Evolutionary conservation across 2,113 vertebrate genomes (phyloP).

Genomic region (Desmodus rotundus): DNA sequence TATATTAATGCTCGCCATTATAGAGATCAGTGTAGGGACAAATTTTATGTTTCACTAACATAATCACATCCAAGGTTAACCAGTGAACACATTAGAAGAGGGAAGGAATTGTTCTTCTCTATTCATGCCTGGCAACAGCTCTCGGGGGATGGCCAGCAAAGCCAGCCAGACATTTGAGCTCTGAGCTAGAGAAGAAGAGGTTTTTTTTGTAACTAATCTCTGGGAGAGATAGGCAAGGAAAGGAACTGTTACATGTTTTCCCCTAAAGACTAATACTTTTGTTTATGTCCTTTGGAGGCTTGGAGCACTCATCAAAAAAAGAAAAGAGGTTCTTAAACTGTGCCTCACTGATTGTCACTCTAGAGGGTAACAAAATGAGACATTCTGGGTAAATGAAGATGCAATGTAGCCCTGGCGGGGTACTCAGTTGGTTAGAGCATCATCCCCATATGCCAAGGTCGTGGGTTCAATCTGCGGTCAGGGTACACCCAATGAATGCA

Average conservation of each 20-base stretch:
- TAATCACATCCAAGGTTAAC: not conserved
- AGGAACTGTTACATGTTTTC: not conserved
- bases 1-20: not conserved
- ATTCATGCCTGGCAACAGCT: not conserved
- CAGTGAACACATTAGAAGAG: not conserved
- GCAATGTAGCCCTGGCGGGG: too few relatives aligned
- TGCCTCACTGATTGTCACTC: not conserved
- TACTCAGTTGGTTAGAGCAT: too few relatives aligned
- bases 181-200: not conserved
- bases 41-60: not conserved
- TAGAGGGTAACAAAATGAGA: not conserved
- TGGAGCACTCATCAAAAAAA: not conserved
- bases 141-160: not conserved
- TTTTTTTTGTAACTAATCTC: not conserved
- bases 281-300: not conserved
- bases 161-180: not conserved
- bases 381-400: not conserved
- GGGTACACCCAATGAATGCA: too few relatives aligned
- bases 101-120: not conserved
- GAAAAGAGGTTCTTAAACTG: not conserved
- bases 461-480: too few relatives aligned
- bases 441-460: too few relatives aligned
- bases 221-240: not conserved
- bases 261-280: not conserved
- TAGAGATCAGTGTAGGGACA: not conserved